Evolutionary conservation across 2,797 vertebrate genomes (phyloP).

Genomic region (Semotilus atromaculatus): DNA sequence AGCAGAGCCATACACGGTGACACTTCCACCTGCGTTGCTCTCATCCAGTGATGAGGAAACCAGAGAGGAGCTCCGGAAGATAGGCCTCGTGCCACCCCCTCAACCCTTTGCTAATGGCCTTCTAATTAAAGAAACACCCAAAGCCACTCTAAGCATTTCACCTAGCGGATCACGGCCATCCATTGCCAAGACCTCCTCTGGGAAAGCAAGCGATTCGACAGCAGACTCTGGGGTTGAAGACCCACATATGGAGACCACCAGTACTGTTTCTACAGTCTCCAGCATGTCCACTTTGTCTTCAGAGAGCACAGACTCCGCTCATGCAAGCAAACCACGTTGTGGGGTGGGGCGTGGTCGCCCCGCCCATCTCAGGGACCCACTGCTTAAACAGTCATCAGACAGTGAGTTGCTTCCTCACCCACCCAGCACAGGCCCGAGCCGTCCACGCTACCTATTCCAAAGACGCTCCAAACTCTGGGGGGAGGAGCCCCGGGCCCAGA

Average conservation of each 20-base stretch:
- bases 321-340: constrained; percentile 72
- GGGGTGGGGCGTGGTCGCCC: constrained; percentile 73
- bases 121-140: constrained; percentile 79
- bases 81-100: constrained; percentile 93
- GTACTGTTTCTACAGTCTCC: constrained; percentile 92
- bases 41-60: constrained; percentile 98
- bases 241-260: constrained; percentile 91
- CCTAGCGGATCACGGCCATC: constrained; percentile 71
- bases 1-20: constrained; percentile 90
- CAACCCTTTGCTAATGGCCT: constrained; percentile 89
- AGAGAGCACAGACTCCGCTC: constrained; percentile 87
- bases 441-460: constrained; percentile 98
- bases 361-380: constrained; percentile 91
- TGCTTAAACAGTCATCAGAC: constrained; percentile 98
- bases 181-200: constrained; percentile 72
- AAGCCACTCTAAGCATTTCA: constrained; percentile 71
- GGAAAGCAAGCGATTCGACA: constrained; percentile 84
- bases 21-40: constrained; percentile 90
- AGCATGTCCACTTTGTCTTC: constrained; percentile 95
- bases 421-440: constrained; percentile 84
- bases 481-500: constrained; percentile 86
- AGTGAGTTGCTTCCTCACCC: constrained; percentile 94
- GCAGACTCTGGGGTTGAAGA: constrained; percentile 91
- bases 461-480: constrained; percentile 99
- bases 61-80: constrained; percentile 92